A percentile compares a stretch with the other conserved stretches of the same genome.
These are phyloP conservation scores for Rhingia campestris DNA, from an alignment of 2,888 invertebrate species.

Conservation along the genomic window DNA sequence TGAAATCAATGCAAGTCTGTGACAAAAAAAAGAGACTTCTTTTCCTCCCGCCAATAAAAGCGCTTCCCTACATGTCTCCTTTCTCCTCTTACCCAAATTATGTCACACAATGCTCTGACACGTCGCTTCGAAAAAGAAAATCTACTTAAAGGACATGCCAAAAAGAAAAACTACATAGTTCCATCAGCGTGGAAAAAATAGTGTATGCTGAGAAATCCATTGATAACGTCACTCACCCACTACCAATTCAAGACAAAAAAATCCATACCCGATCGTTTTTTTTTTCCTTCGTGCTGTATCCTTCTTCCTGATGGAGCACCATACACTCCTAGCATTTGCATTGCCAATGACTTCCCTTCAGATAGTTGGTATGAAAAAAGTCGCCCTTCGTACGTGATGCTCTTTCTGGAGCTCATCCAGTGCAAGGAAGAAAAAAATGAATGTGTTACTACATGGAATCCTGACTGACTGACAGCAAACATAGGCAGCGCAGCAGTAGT, in stretches of 20 bases:
- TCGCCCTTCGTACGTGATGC: constrained; percentile 55
- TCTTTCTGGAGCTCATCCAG: constrained; percentile 55
- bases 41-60: constrained; percentile 6
- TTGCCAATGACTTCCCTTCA: constrained; percentile 38
- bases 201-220: constrained; percentile 53
- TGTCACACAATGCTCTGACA: constrained; percentile 64
- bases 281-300: background rate
- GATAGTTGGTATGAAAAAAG: background rate
- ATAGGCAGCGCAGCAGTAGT: constrained; percentile 25
- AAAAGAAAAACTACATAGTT: constrained; percentile 35
- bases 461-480: constrained; percentile 62
- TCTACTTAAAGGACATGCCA: constrained; percentile 42
- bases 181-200: constrained; percentile 15
- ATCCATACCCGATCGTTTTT: background rate
- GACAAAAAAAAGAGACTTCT: constrained; percentile 40
- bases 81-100: constrained; percentile 59
- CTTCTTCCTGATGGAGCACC: constrained; percentile 12
- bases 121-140: constrained; percentile 41
- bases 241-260: constrained; percentile 17
- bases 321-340: constrained; percentile 54
- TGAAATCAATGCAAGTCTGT: constrained; percentile 66
- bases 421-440: constrained; percentile 2
- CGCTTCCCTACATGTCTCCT: constrained; percentile 18
- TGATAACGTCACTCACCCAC: constrained; percentile 69
- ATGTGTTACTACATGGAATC: constrained; percentile 39